A percentile compares a stretch with the other conserved stretches of the same genome.
These are phyloP conservation scores for Amazona ochrocephala DNA, from an alignment of 2,797 vertebrate genomes.

Conservation along the genomic window DNA sequence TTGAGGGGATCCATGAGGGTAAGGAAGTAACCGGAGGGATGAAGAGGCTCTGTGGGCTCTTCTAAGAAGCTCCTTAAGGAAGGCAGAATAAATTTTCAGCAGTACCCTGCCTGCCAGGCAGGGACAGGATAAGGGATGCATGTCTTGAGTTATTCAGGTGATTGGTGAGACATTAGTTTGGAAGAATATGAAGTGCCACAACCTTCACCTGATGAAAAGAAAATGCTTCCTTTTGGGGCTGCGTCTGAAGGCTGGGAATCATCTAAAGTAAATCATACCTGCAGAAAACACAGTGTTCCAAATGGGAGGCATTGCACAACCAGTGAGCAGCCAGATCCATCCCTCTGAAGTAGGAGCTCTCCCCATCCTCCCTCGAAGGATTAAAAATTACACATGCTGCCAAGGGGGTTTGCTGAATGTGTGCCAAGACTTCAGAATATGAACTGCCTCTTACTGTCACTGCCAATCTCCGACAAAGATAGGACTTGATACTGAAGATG, in stretches of 20 bases:
- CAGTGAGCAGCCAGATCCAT: not conserved
- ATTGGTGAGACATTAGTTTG: not conserved
- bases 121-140: not conserved
- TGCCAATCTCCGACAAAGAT: not conserved
- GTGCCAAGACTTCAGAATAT: not conserved
- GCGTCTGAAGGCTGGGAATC: not conserved
- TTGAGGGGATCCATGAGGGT: not conserved
- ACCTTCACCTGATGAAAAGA: not conserved
- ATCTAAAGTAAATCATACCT: not conserved
- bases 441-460: not conserved
- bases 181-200: not conserved
- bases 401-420: not conserved
- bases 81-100: not conserved
- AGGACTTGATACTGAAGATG: not conserved
- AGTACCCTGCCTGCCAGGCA: not conserved
- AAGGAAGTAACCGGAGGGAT: not conserved
- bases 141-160: constrained; percentile 42
- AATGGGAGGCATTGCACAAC: not conserved
- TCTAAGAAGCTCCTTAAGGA: not conserved
- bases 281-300: not conserved
- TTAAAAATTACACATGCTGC: not conserved
- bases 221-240: not conserved
- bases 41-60: not conserved
- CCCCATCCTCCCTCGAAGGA: not conserved
- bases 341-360: not conserved